A percentile compares a stretch with the other conserved stretches of the same genome.
Evolutionary conservation across 2,888 invertebrate genomes (phyloP).

Genomic region (Iselma pallidipennis): DNA sequence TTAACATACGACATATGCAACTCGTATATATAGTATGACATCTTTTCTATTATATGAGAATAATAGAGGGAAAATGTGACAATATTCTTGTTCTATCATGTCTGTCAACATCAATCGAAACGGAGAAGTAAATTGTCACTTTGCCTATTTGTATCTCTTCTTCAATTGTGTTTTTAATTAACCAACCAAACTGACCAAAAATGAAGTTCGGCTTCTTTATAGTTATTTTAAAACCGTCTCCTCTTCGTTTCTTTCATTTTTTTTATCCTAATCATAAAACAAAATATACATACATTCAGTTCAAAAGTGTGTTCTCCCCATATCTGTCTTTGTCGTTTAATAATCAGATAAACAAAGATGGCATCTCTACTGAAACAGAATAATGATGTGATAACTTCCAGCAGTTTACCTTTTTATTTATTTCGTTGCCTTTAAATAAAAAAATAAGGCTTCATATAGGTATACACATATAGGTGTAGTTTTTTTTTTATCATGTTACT

Average conservation of each 20-base stretch:
- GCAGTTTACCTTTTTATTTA: constrained; percentile 26
- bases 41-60: no score
- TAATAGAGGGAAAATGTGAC: no score
- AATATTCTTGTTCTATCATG: no score
- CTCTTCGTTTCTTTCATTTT: constrained; percentile 8
- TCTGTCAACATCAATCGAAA: no score
- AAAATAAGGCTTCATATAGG: neutral
- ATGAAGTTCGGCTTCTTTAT: no score
- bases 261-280: constrained; percentile 17
- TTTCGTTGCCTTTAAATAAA: neutral
- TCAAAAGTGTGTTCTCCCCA: constrained; percentile 20
- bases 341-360: neutral
- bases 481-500: neutral
- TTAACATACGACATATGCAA: no score
- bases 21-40: no score
- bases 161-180: constrained; percentile 11
- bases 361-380: constrained; percentile 21
- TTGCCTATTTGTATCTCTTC: no score
- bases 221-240: no score
- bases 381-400: constrained; percentile 36
- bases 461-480: neutral
- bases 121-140: no score
- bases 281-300: constrained; percentile 18
- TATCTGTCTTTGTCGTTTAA: constrained; percentile 24
- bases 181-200: no score